Evolutionary conservation across 2,797 vertebrate genomes (phyloP), one percentile per base, ranked within the genome.

Genomic region (Lepus townsendii): DNA sequence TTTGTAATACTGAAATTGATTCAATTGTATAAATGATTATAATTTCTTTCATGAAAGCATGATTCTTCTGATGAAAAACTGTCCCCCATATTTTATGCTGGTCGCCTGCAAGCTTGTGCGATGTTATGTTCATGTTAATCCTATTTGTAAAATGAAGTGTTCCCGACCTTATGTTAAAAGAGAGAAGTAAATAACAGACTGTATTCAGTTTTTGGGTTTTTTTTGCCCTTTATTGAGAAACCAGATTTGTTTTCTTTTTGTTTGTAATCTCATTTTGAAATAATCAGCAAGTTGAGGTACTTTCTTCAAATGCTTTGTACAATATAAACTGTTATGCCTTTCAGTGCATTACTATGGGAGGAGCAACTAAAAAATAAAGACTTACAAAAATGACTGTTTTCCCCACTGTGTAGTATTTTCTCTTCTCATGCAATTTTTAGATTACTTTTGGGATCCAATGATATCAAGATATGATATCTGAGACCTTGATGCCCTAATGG

Each of bases 281-380:
- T 99, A 99, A 99, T 99, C 98, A 97, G 99, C 99, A 98, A 99
- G 98, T 99, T 98, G 99, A 99, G 99, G 99, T 99, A 99, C 99
- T 99, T 99, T 99, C 99, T 99, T 99, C 99, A 99, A 99, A 99
- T 99, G 99, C 99, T 99, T 99, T 99, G 99, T 99, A 99, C 99
- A 99, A 99, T 99, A 99, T 99, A 99, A 97, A 99, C 99, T 99
- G 99, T 99, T 99, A 99, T 98, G 99, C 99, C 99, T 99, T 99
- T 99, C 99, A 99, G 99, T 99, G 99, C 99, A 99, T 99, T 99
- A 99, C 99, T 99, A 99, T 99, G 99, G 99, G 99, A 99, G 99
- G 99, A 99, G 98, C 99, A 99, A 99, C 98, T 99, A 98, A 98
- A 99, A 99, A 99, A 99, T 99, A 99, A 99, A 99, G 98, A 98